Evolutionary conservation across 2,888 invertebrate genomes (phyloP).

Genomic region (Agrilus cyanescens): DNA sequence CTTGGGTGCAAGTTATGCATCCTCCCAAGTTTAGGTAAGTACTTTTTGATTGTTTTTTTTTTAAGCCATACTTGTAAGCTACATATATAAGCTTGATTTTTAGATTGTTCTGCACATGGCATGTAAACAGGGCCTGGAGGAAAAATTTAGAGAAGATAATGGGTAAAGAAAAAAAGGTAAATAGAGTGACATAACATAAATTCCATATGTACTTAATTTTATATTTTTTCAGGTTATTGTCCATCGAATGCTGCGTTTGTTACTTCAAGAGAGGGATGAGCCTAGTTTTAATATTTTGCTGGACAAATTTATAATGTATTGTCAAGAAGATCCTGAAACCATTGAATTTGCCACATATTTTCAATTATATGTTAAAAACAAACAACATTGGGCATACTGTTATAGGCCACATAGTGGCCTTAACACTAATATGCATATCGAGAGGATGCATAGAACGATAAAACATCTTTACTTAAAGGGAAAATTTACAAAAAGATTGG

Average conservation of each 20-base stretch:
- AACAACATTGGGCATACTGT: not conserved
- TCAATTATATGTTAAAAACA: not conserved
- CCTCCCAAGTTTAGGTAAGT: slow-evolving; percentile 3
- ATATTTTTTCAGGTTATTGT: slow-evolving; percentile 1
- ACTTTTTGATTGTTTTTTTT: not conserved
- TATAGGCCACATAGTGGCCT: not conserved
- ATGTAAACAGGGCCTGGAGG: slow-evolving; percentile 12
- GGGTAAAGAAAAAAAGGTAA: slow-evolving; percentile 4
- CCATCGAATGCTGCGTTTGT: not conserved
- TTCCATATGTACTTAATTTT: not conserved
- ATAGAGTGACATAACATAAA: not conserved
- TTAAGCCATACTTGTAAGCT: too few relatives aligned
- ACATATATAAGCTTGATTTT: not conserved
- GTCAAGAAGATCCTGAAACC: not conserved
- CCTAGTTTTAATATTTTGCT: slow-evolving; percentile 1
- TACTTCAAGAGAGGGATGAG: slow-evolving; percentile 3
- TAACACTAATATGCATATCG: not conserved
- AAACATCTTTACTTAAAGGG: not conserved
- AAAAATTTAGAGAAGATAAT: slow-evolving; percentile 8
- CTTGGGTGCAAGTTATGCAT: slow-evolving; percentile 15
- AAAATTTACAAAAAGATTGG: slow-evolving; percentile 1
- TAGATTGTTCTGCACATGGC: slow-evolving; percentile 14
- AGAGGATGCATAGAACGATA: not conserved
- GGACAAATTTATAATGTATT: not conserved
- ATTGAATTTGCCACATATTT: not conserved